Percentiles rank a stretch among this genome's conserved stretches.
Conservation (phyloP, 2,797 vertebrate genomes). For the Thamnophis elegans region DNA sequence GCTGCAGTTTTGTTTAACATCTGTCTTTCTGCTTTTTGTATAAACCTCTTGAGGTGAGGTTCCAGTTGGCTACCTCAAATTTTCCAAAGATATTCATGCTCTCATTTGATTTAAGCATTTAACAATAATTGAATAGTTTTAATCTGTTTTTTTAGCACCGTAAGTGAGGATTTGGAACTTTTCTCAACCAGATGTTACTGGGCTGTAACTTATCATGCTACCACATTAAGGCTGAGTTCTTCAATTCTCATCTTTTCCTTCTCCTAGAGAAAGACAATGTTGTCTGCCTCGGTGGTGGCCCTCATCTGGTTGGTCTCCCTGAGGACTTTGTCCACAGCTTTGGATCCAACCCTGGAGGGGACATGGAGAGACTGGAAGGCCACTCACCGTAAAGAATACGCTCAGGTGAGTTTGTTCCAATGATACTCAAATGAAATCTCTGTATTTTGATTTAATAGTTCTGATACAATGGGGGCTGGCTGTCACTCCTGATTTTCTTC, state of each 20-base stretch:
- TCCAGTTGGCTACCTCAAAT: neutral
- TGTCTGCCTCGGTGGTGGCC: neutral
- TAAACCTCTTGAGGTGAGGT: neutral
- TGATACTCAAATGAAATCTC: neutral
- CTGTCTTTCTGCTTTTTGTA: neutral
- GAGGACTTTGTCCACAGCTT: fast-evolving
- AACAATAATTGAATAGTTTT: neutral
- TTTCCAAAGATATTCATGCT: neutral
- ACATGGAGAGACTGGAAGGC: slow-evolving; percentile 50
- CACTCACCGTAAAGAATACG: slow-evolving; percentile 29
- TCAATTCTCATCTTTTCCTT: neutral
- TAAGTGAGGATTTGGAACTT: neutral
- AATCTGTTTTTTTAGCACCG: neutral
- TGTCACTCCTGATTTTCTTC: neutral
- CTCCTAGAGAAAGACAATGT: slow-evolving; percentile 33
- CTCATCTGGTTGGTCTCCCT: neutral
- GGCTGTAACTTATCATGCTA: fast-evolving
- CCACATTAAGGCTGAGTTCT: neutral
- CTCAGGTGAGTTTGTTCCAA: slow-evolving; percentile 18
- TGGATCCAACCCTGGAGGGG: slow-evolving; percentile 23
- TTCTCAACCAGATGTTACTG: neutral
- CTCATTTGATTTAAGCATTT: neutral
- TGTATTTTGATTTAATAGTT: neutral
- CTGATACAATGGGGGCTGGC: neutral
- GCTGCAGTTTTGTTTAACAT: neutral